phyloP scores from a whole-genome alignment of 2,888 invertebrate species.

The Hirtodrosophila duncani region DNA sequence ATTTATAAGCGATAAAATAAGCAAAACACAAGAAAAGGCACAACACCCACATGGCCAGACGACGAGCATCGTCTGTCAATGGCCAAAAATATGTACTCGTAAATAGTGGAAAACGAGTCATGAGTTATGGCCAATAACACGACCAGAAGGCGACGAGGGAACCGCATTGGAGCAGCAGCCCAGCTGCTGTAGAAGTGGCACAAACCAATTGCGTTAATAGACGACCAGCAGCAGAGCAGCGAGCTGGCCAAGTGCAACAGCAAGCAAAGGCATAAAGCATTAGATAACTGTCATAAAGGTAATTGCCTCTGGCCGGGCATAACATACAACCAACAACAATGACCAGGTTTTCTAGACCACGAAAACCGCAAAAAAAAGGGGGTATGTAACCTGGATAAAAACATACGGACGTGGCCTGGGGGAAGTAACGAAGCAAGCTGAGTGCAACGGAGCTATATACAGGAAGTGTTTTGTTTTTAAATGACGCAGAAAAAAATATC shows the following conservation, averaged over 20 bases:
- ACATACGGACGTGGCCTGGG: no score
- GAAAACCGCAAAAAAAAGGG: constrained; percentile 11
- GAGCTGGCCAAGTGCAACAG: neutral
- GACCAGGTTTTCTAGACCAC: constrained; percentile 13
- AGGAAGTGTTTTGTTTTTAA: constrained; percentile 13
- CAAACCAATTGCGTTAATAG: constrained; percentile 66
- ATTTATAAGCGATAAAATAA: neutral
- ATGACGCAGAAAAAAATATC: constrained; percentile 2
- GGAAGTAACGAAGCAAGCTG: no score
- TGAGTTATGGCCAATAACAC: constrained; percentile 16
- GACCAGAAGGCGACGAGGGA: neutral
- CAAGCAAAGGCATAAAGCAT: constrained; percentile 9
- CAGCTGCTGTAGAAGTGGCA: constrained; percentile 37
- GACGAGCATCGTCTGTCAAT: neutral
- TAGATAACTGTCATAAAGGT: constrained; percentile 34
- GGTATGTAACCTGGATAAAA: neutral
- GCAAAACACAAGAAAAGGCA: constrained; percentile 2
- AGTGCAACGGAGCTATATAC: no score
- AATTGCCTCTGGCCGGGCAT: constrained; percentile 11
- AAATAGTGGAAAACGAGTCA: constrained; percentile 23
- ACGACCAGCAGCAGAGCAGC: constrained; percentile 19
- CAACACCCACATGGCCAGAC: constrained; percentile 23
- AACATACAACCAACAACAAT: constrained; percentile 1
- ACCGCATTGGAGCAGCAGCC: neutral
- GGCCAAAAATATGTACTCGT: neutral